phyloP scores from a whole-genome alignment of 2,888 invertebrate genomes.

The Hydrotaea diabolus region DNA sequence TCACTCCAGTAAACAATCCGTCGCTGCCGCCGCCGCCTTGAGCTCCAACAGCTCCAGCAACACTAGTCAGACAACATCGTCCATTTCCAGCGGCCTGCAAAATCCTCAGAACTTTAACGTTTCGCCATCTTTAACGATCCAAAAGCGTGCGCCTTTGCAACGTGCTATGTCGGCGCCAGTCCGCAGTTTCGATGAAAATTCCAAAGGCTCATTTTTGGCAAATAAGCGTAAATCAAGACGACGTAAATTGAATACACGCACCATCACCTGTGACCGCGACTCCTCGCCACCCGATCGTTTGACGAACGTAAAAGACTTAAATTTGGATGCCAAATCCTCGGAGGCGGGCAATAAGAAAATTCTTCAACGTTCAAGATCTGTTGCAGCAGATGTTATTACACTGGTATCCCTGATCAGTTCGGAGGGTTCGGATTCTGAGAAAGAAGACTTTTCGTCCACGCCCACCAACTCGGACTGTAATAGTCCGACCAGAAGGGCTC shows the following conservation, averaged over 20 bases:
- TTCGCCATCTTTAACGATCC: constrained; percentile 74
- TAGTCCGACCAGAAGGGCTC: constrained; percentile 75
- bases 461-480: constrained; percentile 67
- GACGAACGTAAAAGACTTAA: constrained; percentile 52
- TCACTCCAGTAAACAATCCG: constrained; percentile 37
- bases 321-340: constrained; percentile 39
- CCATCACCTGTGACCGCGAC: constrained; percentile 68
- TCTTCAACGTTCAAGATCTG: constrained; percentile 75
- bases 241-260: constrained; percentile 75
- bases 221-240: constrained; percentile 76
- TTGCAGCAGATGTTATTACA: constrained; percentile 82
- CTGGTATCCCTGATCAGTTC: constrained; percentile 86
- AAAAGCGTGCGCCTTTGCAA: constrained; percentile 77
- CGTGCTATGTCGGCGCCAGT: constrained; percentile 81
- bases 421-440: constrained; percentile 85
- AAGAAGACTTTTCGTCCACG: constrained; percentile 75
- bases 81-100: constrained; percentile 26
- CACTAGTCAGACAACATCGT: not conserved
- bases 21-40: no score
- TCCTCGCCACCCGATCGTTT: constrained; percentile 29
- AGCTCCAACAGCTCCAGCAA: constrained; percentile 31
- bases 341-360: constrained; percentile 71
- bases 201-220: constrained; percentile 71
- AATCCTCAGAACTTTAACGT: constrained; percentile 68
- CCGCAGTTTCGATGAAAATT: constrained; percentile 75